Base-by-base conservation (phyloP, 37 sponge, comb jelly and placozoan species). In the Crambe crambe region DNA sequence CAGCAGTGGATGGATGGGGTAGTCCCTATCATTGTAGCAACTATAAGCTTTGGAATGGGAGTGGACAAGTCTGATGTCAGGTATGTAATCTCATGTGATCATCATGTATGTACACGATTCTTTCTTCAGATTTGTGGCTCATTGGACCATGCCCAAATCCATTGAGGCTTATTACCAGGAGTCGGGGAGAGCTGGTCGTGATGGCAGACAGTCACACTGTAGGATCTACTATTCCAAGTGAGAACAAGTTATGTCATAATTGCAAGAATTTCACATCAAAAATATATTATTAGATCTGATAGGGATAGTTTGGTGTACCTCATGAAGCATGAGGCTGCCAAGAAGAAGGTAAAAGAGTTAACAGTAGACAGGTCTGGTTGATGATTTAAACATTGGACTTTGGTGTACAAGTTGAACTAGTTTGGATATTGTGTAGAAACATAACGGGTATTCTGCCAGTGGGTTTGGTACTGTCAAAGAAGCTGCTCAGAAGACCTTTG, bases 31-130 rank as follows among this genome's bases (percentile, higher is more conserved):
- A 94, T 97, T 79, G 95, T 95, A 23, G 98, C 95, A 30, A 97
- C 98, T 25, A 78, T 97, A 41, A 97, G 98, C 66, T 97, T 97
- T 74, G 98, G 98, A 0, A 97, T 97, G 98, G 98, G 98, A 30
- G 92, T 97, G 34, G 98, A 97, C 89, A 97, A 97, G 72, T 85
- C 87, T 27, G 77, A 94, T 80, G 98, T 97, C 42, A 90, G 95
- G 95, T n/a, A n/a, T n/a, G n/a, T n/a, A n/a, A n/a, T n/a, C n/a
- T n/a, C n/a, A n/a, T n/a, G n/a, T 90, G 66, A 42, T 77, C 58
- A 44, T 2, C 22, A 36, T 37, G 30, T 56, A 42, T n/a, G 20
- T 15, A 60, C 17, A 60, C 17, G 21, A 26, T 20, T n/a, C 6
- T 44, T 4, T 21, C 27, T 68, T 36, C 22, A 90, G 98, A 77